Percentiles rank a stretch among this genome's conserved stretches.
These are phyloP conservation scores for Falco berigora DNA, from an alignment of 2,797 vertebrate species.

Conservation along the genomic window DNA sequence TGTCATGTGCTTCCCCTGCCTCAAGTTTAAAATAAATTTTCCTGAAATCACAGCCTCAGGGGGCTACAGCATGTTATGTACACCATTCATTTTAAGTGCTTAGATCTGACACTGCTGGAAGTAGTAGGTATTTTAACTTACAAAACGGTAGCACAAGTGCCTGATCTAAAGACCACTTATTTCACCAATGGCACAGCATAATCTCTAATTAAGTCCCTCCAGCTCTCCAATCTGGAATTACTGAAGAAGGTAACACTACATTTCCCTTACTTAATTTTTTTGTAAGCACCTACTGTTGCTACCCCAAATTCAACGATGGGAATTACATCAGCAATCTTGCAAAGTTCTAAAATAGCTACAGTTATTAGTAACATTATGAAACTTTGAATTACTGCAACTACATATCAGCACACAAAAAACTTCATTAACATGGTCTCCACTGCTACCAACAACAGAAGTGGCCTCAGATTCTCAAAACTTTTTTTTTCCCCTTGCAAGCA, in stretches of 20 bases:
- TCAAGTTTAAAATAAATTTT: neutral
- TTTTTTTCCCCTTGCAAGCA: neutral
- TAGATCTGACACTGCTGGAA: neutral
- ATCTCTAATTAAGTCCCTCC: neutral
- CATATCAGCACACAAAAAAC: neutral
- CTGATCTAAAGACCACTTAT: neutral
- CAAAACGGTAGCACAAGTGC: neutral
- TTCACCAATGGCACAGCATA: rapidly evolving
- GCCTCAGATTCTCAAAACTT: neutral
- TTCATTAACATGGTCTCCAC: rapidly evolving
- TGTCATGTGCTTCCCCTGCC: rapidly evolving
- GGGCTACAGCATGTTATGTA: neutral
- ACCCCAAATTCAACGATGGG: neutral
- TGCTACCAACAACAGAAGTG: neutral
- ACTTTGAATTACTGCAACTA: no score
- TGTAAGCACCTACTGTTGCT: neutral
- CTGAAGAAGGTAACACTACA: rapidly evolving
- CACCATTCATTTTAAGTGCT: rapidly evolving
- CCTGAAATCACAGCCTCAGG: neutral
- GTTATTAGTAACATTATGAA: neutral
- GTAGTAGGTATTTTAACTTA: neutral
- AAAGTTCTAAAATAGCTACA: neutral
- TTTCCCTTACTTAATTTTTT: neutral
- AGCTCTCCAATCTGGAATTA: neutral
- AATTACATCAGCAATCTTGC: neutral